Percentiles rank a stretch among this genome's conserved stretches.
phyloP scores from a whole-genome alignment of 2,113 vertebrate species.

The Pardalotus punctatus region DNA sequence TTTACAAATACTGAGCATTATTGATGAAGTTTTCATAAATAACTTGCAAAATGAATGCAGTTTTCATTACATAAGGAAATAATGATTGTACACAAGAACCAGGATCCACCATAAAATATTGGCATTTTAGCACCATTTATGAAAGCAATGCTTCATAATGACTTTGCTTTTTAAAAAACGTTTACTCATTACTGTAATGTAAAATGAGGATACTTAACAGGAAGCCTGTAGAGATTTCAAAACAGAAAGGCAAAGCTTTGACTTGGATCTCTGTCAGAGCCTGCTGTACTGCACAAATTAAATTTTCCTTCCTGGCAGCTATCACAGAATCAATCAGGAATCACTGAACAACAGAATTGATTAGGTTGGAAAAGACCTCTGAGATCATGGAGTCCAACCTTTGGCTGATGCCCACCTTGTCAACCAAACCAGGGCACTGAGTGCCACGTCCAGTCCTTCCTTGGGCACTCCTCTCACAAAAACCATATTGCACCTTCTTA shows the following conservation, averaged over 20 bases:
- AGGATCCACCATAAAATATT: background rate
- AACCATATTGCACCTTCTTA: background rate
- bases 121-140: background rate
- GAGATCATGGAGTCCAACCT: background rate
- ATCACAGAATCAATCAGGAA: background rate
- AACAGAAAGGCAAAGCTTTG: background rate
- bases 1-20: background rate
- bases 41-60: background rate
- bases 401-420: background rate
- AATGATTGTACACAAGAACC: background rate
- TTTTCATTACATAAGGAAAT: background rate
- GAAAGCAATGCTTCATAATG: background rate
- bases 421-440: background rate
- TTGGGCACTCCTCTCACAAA: background rate
- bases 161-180: background rate
- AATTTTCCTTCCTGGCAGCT: background rate
- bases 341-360: background rate
- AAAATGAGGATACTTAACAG: background rate
- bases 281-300: background rate
- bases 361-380: background rate
- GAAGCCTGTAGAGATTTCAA: background rate
- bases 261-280: background rate
- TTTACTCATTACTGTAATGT: background rate
- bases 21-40: background rate
- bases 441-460: background rate